Conservation (phyloP, 2,113 vertebrate genomes). For the Apaloderma vittatum region DNA sequence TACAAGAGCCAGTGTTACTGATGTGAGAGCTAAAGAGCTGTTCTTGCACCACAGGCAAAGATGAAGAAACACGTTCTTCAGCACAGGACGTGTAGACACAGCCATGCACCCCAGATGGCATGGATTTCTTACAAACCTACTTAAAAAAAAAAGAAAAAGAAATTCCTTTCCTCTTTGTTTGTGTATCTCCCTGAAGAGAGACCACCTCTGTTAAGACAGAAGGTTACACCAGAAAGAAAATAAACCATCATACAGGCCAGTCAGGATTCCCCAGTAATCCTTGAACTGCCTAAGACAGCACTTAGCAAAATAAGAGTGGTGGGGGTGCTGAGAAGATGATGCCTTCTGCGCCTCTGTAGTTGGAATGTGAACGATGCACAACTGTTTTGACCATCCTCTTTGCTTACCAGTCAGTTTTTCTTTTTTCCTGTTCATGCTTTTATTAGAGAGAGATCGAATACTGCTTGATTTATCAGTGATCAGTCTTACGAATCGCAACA, state of each 20-base stretch:
- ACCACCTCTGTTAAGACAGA: conserved; percentile 58
- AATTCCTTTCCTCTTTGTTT: conserved; percentile 51
- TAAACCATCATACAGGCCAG: conserved; percentile 19
- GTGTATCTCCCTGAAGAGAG: conserved; percentile 25
- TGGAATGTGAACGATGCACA: background rate
- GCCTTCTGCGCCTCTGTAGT: background rate
- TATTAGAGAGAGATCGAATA: background rate
- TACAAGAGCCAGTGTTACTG: conserved; percentile 36
- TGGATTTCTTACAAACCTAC: conserved; percentile 55
- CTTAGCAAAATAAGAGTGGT: conserved; percentile 6
- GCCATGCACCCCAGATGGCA: conserved; percentile 11
- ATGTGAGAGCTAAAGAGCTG: conserved; percentile 34
- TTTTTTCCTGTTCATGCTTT: background rate
- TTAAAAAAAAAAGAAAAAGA: background rate
- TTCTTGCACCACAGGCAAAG: conserved; percentile 7
- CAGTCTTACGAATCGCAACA: fast-evolving
- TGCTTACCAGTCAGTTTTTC: background rate
- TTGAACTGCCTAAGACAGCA: conserved; percentile 1
- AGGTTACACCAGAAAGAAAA: conserved; percentile 46
- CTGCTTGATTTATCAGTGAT: background rate
- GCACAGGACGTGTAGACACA: background rate
- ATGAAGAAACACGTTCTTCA: conserved; percentile 40
- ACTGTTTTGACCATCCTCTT: background rate
- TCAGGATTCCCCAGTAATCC: conserved; percentile 63
- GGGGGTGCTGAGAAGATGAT: background rate